Evolutionary conservation across 2,797 vertebrate genomes (phyloP), one percentile per base, ranked within the genome.

Genomic region (Pogonophryne albipinna): DNA sequence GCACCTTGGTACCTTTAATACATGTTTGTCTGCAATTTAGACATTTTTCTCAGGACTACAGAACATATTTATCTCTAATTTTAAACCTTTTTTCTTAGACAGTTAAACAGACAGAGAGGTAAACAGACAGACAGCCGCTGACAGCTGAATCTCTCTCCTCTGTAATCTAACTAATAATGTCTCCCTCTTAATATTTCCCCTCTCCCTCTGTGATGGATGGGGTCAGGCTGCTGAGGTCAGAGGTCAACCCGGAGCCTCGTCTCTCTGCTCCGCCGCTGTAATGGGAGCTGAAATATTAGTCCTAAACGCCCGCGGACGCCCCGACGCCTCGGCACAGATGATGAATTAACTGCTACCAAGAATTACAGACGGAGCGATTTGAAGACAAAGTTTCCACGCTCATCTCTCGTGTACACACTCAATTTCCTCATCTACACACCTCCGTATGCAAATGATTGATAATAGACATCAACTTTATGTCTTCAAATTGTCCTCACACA

Each of bases 311-410:
- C 47, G 89, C 81, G 69, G 83, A 92, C 79, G 85, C 87, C 78
- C 71, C 74, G 74, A 69, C 66, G 87, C 89, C 86, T 78, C 85
- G 45, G 86, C 83, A 74, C 79, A 87, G 88, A 94, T 94, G 94
- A 95, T 94, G 90, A 95, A 95, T 95, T 92, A 95, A 95, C 93
- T 95, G 94, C 89, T 94, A 80, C 15, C 81, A 92, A 84, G 91
- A 94, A 95, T 95, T 95, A 95, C 89, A 94, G 90, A 92, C 31
- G 73, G 77, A 76, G 78, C 88, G 31, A 66, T 83, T 50, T 86
- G 83, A 90, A 77, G 71, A 64, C 31, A 70, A 60, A 74, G 34
- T 76, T 65, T 38, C 17, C 68, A 49, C 66, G 66, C 44, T 23
- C 12, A 20, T 19, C 23, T 17, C 47, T 19, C 15, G n/a, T 50